Evolutionary conservation across 2,113 vertebrate species (phyloP).

Genomic region (Elephas maximus): DNA sequence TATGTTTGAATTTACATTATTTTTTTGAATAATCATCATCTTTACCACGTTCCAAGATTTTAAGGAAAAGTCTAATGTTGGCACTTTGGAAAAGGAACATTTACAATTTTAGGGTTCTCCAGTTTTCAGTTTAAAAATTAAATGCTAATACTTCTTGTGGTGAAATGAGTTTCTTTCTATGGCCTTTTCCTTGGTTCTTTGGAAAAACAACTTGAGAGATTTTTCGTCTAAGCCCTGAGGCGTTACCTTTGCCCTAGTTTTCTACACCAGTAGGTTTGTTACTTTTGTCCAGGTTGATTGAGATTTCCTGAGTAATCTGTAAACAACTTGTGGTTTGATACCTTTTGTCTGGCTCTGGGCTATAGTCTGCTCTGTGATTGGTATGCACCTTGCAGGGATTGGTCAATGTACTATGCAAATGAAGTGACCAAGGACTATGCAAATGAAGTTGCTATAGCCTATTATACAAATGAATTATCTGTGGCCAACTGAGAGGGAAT

Average conservation of each 20-base stretch:
- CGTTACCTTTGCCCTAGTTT: not conserved
- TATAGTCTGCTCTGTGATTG: not conserved
- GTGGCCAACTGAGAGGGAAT: too few species aligned
- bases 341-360: not conserved
- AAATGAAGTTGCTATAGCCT: not conserved
- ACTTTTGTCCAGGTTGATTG: not conserved
- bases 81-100: not conserved
- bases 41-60: not conserved
- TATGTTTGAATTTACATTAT: conserved; percentile 54
- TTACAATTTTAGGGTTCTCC: conserved; percentile 12
- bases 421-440: too few species aligned
- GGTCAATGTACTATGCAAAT: not conserved
- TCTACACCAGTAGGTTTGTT: not conserved
- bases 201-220: not conserved
- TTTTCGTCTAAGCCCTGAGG: not conserved
- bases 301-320: not conserved
- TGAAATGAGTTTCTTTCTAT: not conserved
- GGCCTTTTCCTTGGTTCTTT: not conserved
- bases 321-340: not conserved
- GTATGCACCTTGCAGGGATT: not conserved
- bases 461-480: not conserved
- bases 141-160: not conserved
- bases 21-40: conserved; percentile 49
- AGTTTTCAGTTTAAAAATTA: conserved; percentile 62
- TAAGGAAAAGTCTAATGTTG: not conserved